Conservation (phyloP, 2,888 invertebrate species). For the Altica lythri region DNA sequence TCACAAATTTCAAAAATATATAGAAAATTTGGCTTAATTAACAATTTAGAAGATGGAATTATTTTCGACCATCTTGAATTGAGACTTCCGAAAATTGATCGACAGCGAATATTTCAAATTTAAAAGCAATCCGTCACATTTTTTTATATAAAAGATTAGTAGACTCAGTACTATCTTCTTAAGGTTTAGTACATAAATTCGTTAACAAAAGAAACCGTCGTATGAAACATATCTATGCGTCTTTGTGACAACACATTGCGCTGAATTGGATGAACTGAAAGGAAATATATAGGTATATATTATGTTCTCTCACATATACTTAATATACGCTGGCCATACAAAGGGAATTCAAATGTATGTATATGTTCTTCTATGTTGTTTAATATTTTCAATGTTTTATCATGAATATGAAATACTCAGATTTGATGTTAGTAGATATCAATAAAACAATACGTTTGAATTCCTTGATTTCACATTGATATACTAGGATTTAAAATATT, state of each 20-base stretch:
- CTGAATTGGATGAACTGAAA: constrained; percentile 16
- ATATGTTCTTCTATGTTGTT: neutral
- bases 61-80: too few relatives aligned
- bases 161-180: too few relatives aligned
- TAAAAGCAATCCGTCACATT: neutral
- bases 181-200: too few relatives aligned
- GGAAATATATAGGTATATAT: too few relatives aligned
- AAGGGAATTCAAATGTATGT: constrained; percentile 18
- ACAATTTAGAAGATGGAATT: too few relatives aligned
- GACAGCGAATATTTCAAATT: too few relatives aligned
- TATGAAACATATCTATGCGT: constrained; percentile 38
- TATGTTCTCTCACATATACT: constrained; percentile 10
- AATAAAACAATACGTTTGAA: too few relatives aligned
- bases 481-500: constrained; percentile 6
- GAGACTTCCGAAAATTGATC: too few relatives aligned
- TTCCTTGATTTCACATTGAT: too few relatives aligned
- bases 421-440: neutral
- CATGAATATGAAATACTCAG: neutral
- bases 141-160: too few relatives aligned
- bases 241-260: constrained; percentile 27
- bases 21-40: too few relatives aligned
- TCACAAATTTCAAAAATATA: too few relatives aligned
- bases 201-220: constrained; percentile 33
- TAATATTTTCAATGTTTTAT: neutral
- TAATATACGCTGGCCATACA: constrained; percentile 13